phyloP scores from a whole-genome alignment of 2,113 vertebrate genomes.

The Pithys albifrons region DNA sequence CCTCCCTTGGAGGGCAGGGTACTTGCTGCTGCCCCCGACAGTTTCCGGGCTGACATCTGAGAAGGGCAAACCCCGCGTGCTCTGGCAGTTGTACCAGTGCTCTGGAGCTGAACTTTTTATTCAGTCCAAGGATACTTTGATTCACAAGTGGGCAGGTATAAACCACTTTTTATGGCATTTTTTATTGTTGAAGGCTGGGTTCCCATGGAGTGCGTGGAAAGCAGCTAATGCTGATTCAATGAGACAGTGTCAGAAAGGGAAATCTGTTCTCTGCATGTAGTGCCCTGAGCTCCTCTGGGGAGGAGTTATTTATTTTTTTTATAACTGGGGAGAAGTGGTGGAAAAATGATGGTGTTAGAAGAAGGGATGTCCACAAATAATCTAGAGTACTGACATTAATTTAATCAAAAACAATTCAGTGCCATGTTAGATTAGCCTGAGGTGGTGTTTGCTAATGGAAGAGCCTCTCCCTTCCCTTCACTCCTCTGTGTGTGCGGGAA shows the following conservation, averaged over 20 bases:
- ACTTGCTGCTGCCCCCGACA: neutral
- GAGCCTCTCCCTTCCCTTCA: neutral
- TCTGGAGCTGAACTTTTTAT: neutral
- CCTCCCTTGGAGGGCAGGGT: neutral
- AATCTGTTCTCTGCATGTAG: slow-evolving; percentile 36
- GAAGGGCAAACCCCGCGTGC: neutral
- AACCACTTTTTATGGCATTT: neutral
- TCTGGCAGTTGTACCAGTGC: neutral
- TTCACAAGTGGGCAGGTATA: slow-evolving; percentile 32
- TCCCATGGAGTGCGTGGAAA: slow-evolving; percentile 26
- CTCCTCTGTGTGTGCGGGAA: neutral
- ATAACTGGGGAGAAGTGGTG: slow-evolving; percentile 22
- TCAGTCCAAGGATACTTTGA: neutral
- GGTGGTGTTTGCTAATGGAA: rapidly evolving
- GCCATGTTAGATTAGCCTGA: neutral
- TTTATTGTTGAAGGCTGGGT: slow-evolving; percentile 33
- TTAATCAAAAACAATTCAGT: neutral
- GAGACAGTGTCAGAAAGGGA: slow-evolving; percentile 47
- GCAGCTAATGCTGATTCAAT: slow-evolving; percentile 57
- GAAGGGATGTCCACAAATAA: neutral
- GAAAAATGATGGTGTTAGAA: neutral
- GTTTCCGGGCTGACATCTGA: slow-evolving; percentile 3
- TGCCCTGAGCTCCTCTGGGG: slow-evolving; percentile 37
- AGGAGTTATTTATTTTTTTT: neutral
- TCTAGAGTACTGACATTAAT: slow-evolving; percentile 8